phyloP scores from a whole-genome alignment of 2,888 invertebrate species.

The Salpingus planirostris region DNA sequence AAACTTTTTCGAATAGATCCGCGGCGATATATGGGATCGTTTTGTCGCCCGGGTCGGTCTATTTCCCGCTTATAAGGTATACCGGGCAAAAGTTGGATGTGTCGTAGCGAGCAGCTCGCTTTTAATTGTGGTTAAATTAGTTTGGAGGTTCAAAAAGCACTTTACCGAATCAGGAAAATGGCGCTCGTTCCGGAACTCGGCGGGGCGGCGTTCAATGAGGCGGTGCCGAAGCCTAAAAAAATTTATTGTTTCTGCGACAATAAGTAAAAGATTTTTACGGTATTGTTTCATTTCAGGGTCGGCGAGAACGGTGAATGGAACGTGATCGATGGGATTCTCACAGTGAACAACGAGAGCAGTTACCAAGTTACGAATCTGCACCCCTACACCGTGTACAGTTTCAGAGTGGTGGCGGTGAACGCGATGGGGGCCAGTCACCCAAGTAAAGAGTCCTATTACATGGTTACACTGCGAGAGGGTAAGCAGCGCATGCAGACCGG shows the following conservation, averaged over 20 bases:
- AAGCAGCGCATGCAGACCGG: constrained; percentile 35
- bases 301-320: constrained; percentile 63
- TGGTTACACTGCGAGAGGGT: constrained; percentile 67
- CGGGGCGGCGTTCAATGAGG: constrained; percentile 5
- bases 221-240: constrained; percentile 5
- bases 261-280: constrained; percentile 9
- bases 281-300: constrained; percentile 46
- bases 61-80: too few relatives aligned
- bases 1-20: too few relatives aligned
- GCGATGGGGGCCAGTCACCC: constrained; percentile 59
- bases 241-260: constrained; percentile 6
- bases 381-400: constrained; percentile 69
- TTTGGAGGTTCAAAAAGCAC: background rate
- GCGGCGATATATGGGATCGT: too few relatives aligned
- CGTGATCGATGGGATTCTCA: constrained; percentile 50
- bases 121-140: constrained; percentile 2
- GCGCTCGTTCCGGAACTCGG: too few relatives aligned
- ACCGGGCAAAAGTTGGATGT: too few relatives aligned
- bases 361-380: constrained; percentile 57
- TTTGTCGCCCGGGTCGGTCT: too few relatives aligned
- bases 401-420: constrained; percentile 63
- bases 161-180: background rate
- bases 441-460: constrained; percentile 62
- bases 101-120: too few relatives aligned
- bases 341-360: constrained; percentile 54